Conservation (phyloP, 2,113 vertebrate genomes). For the Ailuropoda melanoleuca region DNA sequence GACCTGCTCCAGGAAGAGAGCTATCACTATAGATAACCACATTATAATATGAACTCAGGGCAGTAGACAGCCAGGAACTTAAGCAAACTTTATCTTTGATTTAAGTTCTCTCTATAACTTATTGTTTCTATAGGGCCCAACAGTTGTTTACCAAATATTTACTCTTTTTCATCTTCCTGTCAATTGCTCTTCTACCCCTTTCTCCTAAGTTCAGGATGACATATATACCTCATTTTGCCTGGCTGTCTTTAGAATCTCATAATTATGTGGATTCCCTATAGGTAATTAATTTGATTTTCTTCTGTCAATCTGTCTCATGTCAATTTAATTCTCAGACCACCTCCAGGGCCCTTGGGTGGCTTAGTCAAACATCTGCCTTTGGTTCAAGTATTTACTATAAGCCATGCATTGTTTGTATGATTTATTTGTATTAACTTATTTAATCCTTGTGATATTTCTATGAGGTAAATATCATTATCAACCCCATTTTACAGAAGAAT, state of each 20-base stretch:
- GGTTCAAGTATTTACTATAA: background rate
- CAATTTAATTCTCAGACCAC: background rate
- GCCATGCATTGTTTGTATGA: background rate
- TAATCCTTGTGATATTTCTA: background rate
- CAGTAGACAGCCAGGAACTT: background rate
- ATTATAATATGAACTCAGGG: background rate
- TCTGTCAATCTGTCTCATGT: background rate
- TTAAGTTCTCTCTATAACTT: background rate
- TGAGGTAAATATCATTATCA: background rate
- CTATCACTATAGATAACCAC: background rate
- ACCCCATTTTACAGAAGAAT: background rate
- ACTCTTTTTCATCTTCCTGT: background rate
- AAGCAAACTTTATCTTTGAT: background rate
- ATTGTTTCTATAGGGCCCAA: background rate
- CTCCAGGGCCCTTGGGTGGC: background rate
- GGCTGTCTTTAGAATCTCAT: background rate
- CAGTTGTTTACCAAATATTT: background rate
- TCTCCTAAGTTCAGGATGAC: background rate
- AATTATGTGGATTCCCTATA: background rate
- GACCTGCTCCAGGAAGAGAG: background rate
- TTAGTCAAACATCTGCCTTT: background rate
- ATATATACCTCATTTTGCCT: background rate
- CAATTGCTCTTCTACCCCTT: background rate
- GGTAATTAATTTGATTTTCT: background rate
- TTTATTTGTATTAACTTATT: background rate